phyloP scores from a whole-genome alignment of 2,113 vertebrate genomes.

The Sinocyclocheilus maitianheensis region DNA sequence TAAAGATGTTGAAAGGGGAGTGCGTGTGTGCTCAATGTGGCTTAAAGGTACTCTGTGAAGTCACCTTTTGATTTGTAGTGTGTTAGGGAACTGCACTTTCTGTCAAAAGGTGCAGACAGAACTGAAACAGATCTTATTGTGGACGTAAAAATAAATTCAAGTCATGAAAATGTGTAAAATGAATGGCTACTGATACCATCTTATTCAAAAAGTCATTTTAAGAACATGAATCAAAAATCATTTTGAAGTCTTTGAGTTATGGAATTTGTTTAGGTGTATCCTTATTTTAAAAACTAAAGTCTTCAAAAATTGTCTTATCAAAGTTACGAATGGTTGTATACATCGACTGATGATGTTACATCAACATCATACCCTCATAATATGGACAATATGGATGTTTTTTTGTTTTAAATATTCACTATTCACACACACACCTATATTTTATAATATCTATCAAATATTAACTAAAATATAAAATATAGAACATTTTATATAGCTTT shows the following conservation, averaged over 20 bases:
- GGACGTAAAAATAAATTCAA: background rate
- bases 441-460: background rate
- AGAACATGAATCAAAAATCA: background rate
- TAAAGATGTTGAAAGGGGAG: constrained; percentile 25
- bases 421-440: background rate
- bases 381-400: no score
- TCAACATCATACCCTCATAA: no score
- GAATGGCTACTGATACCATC: background rate
- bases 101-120: background rate
- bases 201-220: background rate
- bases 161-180: background rate
- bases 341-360: no score
- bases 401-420: no score
- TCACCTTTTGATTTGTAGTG: constrained; percentile 25
- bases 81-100: constrained; percentile 23
- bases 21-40: constrained; percentile 38
- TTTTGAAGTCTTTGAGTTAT: background rate
- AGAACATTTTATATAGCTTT: no score
- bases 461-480: no score
- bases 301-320: background rate
- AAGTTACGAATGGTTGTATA: background rate
- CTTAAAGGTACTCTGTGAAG: constrained; percentile 46
- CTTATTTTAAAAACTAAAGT: background rate
- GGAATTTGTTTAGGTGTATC: background rate
- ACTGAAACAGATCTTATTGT: background rate